phyloP scores from a whole-genome alignment of 2,888 invertebrate species.

The Aporophyla nigra region DNA sequence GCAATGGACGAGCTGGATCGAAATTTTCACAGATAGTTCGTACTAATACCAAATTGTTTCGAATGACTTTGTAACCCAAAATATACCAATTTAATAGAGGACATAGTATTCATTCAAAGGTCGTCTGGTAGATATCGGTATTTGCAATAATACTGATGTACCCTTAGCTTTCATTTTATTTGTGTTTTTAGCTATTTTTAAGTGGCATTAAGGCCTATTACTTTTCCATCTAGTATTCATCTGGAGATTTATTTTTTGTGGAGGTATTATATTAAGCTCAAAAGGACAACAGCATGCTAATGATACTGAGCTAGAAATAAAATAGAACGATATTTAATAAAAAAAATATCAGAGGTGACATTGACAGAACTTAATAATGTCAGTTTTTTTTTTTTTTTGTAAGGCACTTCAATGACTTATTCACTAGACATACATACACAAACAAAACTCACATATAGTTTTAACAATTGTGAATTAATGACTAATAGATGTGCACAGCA shows the following conservation, averaged over 20 bases:
- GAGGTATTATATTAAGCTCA: conserved; percentile 18
- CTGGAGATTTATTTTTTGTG: not conserved
- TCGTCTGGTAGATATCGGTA: conserved; percentile 7
- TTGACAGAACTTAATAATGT: not conserved
- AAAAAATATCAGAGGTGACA: too few relatives aligned
- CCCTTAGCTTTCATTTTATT: conserved; percentile 13
- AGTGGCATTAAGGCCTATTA: conserved; percentile 15
- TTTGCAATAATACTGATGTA: conserved; percentile 6
- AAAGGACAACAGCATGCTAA: not conserved
- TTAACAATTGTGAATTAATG: too few relatives aligned
- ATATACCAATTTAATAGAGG: conserved; percentile 11
- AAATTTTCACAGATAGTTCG: too few relatives aligned
- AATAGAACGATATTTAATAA: too few relatives aligned
- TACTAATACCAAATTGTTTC: not conserved
- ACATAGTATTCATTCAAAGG: conserved; percentile 9
- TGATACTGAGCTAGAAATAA: not conserved
- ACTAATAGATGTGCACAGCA: too few relatives aligned
- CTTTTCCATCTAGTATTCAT: conserved; percentile 22
- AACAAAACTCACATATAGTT: too few relatives aligned
- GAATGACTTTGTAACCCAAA: not conserved
- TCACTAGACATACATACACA: too few relatives aligned
- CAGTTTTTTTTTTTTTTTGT: too few relatives aligned
- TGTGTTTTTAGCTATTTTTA: conserved; percentile 21
- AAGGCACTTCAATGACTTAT: too few relatives aligned
- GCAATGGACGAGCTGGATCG: too few relatives aligned